Conservation (phyloP, 1,140 invertebrate genomes). For the Meteorus sp. region DNA sequence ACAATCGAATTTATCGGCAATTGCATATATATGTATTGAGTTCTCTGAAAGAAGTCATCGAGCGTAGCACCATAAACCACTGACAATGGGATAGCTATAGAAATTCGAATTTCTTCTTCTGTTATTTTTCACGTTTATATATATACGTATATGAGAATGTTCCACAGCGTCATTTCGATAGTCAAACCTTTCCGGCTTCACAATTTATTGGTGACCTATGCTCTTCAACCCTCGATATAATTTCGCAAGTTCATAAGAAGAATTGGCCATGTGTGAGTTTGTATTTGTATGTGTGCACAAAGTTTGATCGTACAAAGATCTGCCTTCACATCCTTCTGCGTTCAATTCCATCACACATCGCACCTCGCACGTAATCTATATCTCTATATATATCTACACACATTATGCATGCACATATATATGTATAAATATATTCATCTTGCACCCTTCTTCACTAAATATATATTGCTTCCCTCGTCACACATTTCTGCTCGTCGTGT, state of each 20-base stretch:
- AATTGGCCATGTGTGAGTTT: no score
- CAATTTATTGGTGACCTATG: slow-evolving; percentile 17
- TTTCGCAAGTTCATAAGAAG: slow-evolving; percentile 12
- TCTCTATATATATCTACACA: slow-evolving; percentile 1
- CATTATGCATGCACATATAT: no score
- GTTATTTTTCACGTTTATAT: neutral
- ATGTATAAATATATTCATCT: no score
- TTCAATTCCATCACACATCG: slow-evolving; percentile 19
- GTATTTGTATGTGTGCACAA: no score
- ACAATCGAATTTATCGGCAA: slow-evolving; percentile 14
- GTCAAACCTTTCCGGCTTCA: neutral
- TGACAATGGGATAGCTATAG: neutral
- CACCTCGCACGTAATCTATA: neutral
- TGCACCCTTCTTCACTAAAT: neutral
- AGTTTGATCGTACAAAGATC: slow-evolving; percentile 18
- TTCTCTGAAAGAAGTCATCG: neutral
- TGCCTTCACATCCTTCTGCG: neutral
- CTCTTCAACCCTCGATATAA: slow-evolving; percentile 10
- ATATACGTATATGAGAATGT: neutral
- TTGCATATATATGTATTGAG: neutral
- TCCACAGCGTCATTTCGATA: neutral
- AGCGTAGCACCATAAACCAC: slow-evolving; percentile 17
- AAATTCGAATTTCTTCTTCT: neutral
- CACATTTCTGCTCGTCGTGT: slow-evolving; percentile 19
- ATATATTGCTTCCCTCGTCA: slow-evolving; percentile 6